A percentile compares a stretch with the other conserved stretches of the same genome.
These are phyloP conservation scores for Laupala kohalensis DNA, from an alignment of 1,140 invertebrate genomes.

Conservation along the genomic window DNA sequence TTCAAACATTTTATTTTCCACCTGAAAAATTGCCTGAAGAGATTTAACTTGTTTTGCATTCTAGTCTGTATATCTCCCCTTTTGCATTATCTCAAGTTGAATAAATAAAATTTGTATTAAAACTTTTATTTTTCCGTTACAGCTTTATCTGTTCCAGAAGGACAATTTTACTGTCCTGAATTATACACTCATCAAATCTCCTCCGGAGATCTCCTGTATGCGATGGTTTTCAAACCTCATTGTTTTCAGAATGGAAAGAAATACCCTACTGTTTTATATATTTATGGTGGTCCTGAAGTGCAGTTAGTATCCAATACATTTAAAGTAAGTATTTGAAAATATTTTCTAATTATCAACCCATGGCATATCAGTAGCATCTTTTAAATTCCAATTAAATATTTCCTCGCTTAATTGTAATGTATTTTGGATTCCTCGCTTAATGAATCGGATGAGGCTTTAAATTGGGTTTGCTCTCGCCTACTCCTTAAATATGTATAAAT, in stretches of 20 bases:
- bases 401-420: no score
- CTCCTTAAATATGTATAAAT: no score
- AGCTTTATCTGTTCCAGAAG: conserved; percentile 31
- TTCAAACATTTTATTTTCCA: no score
- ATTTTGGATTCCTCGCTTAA: no score
- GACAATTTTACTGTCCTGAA: conserved; percentile 50
- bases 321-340: conserved; percentile 47
- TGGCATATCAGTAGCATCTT: neutral
- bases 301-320: conserved; percentile 94
- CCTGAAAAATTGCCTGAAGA: no score
- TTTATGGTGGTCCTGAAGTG: conserved; percentile 96
- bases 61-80: no score
- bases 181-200: conserved; percentile 57
- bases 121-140: neutral
- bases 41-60: no score
- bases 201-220: conserved; percentile 66
- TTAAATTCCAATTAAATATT: neutral
- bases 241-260: conserved; percentile 59
- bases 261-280: conserved; percentile 89
- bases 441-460: no score
- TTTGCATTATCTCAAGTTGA: no score
- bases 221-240: conserved; percentile 84
- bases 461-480: no score
- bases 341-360: no score
- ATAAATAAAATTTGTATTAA: no score